Conservation (phyloP, 2,797 vertebrate genomes). For the Pangasius djambal region DNA sequence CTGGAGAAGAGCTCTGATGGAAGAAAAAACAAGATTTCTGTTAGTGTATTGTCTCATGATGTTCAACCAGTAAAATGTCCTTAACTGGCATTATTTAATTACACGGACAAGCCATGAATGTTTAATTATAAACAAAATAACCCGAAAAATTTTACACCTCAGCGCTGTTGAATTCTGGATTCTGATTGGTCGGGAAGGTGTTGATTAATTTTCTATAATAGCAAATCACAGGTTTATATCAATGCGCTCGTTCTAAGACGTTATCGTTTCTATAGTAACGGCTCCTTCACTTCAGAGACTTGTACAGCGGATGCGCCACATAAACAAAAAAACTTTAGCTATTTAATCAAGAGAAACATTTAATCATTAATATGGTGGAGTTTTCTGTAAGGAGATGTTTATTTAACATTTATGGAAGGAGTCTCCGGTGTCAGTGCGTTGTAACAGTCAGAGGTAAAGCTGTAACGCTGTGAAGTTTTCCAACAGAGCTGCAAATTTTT, state of each 20-base stretch:
- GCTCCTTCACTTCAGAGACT: background rate
- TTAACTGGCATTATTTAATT: background rate
- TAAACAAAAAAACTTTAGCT: too few relatives aligned
- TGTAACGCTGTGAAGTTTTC: too few relatives aligned
- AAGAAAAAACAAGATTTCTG: background rate
- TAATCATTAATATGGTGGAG: background rate
- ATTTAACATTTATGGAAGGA: background rate
- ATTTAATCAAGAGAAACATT: background rate
- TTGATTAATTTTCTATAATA: background rate
- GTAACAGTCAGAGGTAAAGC: background rate
- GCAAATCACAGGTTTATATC: background rate
- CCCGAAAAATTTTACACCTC: background rate
- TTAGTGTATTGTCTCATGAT: background rate
- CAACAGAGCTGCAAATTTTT: background rate
- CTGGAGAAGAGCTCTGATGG: conserved; percentile 66
- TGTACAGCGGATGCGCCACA: background rate
- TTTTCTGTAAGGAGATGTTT: background rate
- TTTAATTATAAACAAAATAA: too few relatives aligned
- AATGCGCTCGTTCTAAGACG: background rate
- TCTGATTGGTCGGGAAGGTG: background rate
- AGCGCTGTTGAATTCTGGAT: background rate
- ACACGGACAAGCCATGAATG: background rate
- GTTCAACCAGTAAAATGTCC: background rate
- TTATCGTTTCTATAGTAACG: background rate
- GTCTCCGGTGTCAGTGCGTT: background rate